Evolutionary conservation across 2,888 invertebrate species (phyloP).

Genomic region (Drosophila planitibia): DNA sequence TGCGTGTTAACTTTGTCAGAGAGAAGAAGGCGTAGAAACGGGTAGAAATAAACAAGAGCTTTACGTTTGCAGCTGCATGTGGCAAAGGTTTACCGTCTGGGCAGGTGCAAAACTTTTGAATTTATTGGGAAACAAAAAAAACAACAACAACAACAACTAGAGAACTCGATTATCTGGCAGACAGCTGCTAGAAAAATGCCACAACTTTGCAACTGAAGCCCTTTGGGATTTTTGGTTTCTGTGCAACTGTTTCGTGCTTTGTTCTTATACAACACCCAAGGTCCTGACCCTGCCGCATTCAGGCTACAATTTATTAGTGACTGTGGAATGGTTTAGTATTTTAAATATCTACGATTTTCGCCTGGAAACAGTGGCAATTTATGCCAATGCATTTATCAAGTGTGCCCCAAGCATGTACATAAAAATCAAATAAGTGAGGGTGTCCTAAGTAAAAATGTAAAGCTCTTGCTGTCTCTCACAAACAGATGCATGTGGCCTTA

Average conservation of each 20-base stretch:
- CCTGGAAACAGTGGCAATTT: constrained; percentile 18
- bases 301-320: constrained; percentile 9
- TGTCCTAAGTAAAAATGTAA: neutral
- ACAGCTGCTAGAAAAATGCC: constrained; percentile 39
- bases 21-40: neutral
- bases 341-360: constrained; percentile 9
- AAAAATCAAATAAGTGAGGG: neutral
- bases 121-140: constrained; percentile 58
- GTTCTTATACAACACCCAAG: neutral
- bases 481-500: neutral
- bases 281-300: neutral
- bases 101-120: constrained; percentile 64
- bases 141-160: constrained; percentile 17
- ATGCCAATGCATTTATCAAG: constrained; percentile 7
- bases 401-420: neutral
- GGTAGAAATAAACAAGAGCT: constrained; percentile 8
- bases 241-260: constrained; percentile 1
- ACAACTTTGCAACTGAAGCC: constrained; percentile 7
- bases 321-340: neutral
- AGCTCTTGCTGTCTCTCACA: neutral
- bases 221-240: constrained; percentile 6
- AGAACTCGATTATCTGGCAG: constrained; percentile 56
- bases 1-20: constrained; percentile 50
- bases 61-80: constrained; percentile 26
- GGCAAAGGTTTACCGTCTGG: constrained; percentile 27